A percentile compares a stretch with the other conserved stretches of the same genome.
Conservation (phyloP, 2,797 vertebrate species). For the Bradypodion ventrale region DNA sequence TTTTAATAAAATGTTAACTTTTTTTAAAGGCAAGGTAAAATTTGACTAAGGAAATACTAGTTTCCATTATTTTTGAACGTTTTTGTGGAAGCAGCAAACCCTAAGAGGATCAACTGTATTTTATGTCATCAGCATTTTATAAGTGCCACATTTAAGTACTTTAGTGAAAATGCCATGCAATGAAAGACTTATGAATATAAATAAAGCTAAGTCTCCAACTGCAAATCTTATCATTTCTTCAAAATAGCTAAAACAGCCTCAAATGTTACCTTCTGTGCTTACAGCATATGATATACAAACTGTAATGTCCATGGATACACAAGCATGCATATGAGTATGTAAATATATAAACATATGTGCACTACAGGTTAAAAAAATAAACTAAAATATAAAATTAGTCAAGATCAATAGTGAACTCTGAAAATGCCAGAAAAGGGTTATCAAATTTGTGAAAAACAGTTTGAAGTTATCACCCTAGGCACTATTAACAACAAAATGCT, state of each 20-base stretch:
- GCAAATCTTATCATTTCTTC: constrained; percentile 81
- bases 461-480: constrained; percentile 51
- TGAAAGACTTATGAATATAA: constrained; percentile 86
- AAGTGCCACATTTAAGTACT: constrained; percentile 82
- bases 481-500: constrained; percentile 62
- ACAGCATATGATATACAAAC: constrained; percentile 70
- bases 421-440: constrained; percentile 67
- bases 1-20: constrained; percentile 70
- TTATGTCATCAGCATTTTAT: constrained; percentile 84
- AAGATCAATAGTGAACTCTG: constrained; percentile 52
- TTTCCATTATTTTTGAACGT: constrained; percentile 79
- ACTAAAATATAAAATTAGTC: constrained; percentile 64
- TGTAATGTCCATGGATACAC: background rate
- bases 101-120: constrained; percentile 83
- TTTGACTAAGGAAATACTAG: constrained; percentile 74
- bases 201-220: constrained; percentile 83
- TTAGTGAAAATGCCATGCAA: constrained; percentile 80
- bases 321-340: background rate
- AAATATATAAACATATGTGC: constrained; percentile 53
- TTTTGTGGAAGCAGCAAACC: constrained; percentile 80
- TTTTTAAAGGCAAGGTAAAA: constrained; percentile 69
- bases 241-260: constrained; percentile 72
- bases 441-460: constrained; percentile 52
- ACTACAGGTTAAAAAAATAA: constrained; percentile 66
- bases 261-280: constrained; percentile 74